These are phyloP conservation scores for Semicossyphus pulcher DNA, from an alignment of 2,113 vertebrate species.

Conservation along the genomic window DNA sequence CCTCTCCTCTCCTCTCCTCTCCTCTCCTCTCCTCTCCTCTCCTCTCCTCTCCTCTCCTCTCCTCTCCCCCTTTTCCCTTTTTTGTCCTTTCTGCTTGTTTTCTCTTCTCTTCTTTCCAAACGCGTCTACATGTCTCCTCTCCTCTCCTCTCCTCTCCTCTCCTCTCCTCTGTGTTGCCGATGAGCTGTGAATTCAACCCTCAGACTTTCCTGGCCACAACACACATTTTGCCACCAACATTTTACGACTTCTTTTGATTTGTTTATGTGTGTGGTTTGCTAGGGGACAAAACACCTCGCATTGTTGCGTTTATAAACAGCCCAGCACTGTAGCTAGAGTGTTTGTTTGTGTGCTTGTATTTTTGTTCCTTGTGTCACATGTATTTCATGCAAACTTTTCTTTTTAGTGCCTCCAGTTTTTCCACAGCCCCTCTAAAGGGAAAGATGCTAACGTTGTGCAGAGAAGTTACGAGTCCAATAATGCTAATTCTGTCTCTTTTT, in stretches of 20 bases:
- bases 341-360: conserved; percentile 39
- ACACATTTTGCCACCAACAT: conserved; percentile 44
- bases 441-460: conserved; percentile 38
- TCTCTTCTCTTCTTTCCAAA: too few species aligned
- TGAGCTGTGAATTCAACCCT: conserved; percentile 42
- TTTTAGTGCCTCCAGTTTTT: conserved; percentile 3
- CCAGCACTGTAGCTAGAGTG: conserved; percentile 3
- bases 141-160: not conserved
- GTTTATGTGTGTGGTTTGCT: conserved; percentile 40
- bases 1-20: not conserved
- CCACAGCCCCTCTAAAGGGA: conserved; percentile 18
- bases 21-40: not conserved
- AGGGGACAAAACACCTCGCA: conserved; percentile 14
- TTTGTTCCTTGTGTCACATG: conserved; percentile 28
- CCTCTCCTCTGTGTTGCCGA: not conserved
- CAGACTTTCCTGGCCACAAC: conserved; percentile 46
- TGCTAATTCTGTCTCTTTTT: conserved; percentile 59
- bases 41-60: not conserved
- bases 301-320: conserved; percentile 40
- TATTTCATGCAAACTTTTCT: conserved; percentile 29
- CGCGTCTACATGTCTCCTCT: too few species aligned
- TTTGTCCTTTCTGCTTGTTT: not conserved
- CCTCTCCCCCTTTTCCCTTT: not conserved
- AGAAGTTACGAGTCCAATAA: conserved; percentile 39
- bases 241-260: conserved; percentile 53